Percentiles rank a stretch among this genome's conserved stretches.
Evolutionary conservation across 2,888 invertebrate genomes (phyloP).

Genomic region (Sinopyrophorus schimmeli): DNA sequence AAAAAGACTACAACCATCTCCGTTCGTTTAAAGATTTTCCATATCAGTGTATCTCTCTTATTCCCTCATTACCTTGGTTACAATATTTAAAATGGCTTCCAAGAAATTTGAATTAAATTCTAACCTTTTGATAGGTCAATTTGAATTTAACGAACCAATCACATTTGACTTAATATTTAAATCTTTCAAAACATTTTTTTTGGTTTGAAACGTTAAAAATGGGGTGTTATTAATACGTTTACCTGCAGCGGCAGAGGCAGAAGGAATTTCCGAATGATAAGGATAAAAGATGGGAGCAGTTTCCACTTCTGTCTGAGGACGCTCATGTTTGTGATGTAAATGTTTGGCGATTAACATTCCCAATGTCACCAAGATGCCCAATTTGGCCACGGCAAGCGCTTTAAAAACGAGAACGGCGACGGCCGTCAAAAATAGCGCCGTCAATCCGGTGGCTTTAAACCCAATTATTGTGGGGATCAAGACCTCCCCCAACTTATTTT

Average conservation of each 20-base stretch:
- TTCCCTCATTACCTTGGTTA: not conserved
- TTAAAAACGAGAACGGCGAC: conserved; percentile 68
- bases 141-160: no score
- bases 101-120: no score
- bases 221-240: no score
- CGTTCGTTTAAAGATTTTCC: not conserved
- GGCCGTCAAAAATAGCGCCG: conserved; percentile 63
- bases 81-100: no score
- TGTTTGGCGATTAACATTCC: conserved; percentile 54
- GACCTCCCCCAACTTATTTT: conserved; percentile 63
- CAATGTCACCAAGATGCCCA: conserved; percentile 67
- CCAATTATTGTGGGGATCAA: conserved; percentile 70
- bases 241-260: conserved; percentile 58
- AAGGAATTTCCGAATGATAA: conserved; percentile 43
- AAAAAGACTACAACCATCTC: not conserved
- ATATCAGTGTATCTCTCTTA: not conserved
- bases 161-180: no score
- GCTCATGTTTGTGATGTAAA: not conserved
- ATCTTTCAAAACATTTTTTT: no score
- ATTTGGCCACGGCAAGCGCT: conserved; percentile 69
- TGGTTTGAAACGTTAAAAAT: no score
- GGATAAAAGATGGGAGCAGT: conserved; percentile 45
- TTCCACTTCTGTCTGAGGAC: conserved; percentile 54
- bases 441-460: conserved; percentile 68
- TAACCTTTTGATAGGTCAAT: no score